Evolutionary conservation across 1,140 invertebrate genomes (phyloP), one percentile per base, ranked within the genome.

Genomic region (Myzus persicae): DNA sequence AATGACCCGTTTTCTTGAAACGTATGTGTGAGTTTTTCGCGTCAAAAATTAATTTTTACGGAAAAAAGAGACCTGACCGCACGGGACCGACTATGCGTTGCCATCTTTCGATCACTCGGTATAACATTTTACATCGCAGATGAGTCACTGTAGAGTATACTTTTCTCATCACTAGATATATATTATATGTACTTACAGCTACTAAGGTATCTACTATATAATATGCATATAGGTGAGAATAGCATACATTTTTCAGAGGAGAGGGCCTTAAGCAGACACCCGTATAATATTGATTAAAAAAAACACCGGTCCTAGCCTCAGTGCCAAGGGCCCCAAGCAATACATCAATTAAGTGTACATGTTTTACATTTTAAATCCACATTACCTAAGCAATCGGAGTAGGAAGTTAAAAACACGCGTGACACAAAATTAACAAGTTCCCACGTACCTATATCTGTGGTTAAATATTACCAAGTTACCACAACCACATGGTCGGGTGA

Each of bases 1-100:
- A 48, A 48, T 92, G 91, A 92, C 91, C 91, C 42, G 42, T 46
- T 82, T 82, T 82, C 40, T 89, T 24, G 8, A 89, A 36, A n/a
- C 6, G 85, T 9, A 22, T 48, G 31, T 76, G 11, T 6, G 59
- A 14, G 14, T 54, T 51, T 51, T 54, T 54, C 9, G 18, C 44
- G 11, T 46, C 26, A 36, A 87, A 87, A 87, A 46, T 5, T 11
- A 85, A 85, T 44, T 85, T 46, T 85, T 18, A 85, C 31, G 26
- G 9, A 6, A n/a, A 42, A 44, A 85, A 31, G 11, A 7, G 84
- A 44, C 22, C 44, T 2, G 42, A 14, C 40, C 3, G 22, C 24
- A 9, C 38, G n/a, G n/a, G n/a, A n/a, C n/a, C 7, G 20, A 5
- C 38, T 36, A 38, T 84, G 2, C 22, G 6, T 81, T 81, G 20